Evolutionary conservation across 2,113 vertebrate species (phyloP).

Genomic region (Ailurus styani): DNA sequence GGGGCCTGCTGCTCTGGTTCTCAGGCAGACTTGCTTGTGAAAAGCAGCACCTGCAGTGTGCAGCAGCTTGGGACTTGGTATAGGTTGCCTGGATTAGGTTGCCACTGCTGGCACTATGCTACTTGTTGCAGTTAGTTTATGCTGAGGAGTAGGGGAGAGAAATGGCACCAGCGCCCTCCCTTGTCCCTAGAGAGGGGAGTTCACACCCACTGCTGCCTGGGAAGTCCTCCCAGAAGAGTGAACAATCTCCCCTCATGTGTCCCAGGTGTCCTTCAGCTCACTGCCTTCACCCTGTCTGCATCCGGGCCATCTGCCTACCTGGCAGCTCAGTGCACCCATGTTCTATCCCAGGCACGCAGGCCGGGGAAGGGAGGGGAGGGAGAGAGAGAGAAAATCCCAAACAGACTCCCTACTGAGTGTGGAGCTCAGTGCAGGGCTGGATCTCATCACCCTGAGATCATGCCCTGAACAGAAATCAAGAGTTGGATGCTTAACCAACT

Average conservation of each 20-base stretch:
- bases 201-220: not conserved
- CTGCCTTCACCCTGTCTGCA: not conserved
- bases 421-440: not conserved
- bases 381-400: not conserved
- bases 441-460: not conserved
- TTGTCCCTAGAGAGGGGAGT: not conserved
- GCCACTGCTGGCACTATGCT: not conserved
- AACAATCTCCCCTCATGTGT: not conserved
- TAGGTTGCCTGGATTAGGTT: not conserved
- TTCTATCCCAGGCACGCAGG: not conserved
- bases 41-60: not conserved
- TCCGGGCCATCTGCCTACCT: not conserved
- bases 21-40: not conserved
- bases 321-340: not conserved
- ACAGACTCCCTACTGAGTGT: not conserved
- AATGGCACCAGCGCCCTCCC: not conserved
- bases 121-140: not conserved
- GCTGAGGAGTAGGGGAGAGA: not conserved
- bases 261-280: not conserved
- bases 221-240: not conserved
- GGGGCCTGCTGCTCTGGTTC: not conserved
- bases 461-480: not conserved
- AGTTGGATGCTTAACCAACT: not conserved
- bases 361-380: fast-evolving
- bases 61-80: not conserved